Base-by-base conservation (phyloP, 1,140 invertebrate genomes). In the Hyposmocoma kahamanoa region DNA sequence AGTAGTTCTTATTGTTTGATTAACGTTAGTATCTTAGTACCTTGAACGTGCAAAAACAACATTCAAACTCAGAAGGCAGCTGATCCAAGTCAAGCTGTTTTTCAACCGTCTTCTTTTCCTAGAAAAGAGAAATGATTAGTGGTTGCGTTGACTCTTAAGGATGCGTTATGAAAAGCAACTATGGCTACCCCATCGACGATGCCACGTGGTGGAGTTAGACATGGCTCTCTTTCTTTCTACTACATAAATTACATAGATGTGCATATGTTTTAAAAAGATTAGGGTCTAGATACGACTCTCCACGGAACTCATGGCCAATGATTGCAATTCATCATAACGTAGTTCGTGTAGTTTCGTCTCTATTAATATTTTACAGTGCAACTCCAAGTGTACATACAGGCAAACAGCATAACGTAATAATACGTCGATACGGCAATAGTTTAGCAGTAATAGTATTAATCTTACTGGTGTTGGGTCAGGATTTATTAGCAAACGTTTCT, bases 1-100 rank as follows among this genome's bases (percentile, higher is more conserved):
- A n/a, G n/a, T n/a, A n/a, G n/a, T n/a, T n/a, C n/a, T n/a, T n/a
- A n/a, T n/a, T n/a, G n/a, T n/a, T n/a, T n/a, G n/a, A n/a, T n/a
- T n/a, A n/a, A 26, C 46, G 68, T 80, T 84, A 81, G 66, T 69
- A 62, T 62, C 52, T 84, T 87, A 90, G 91, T 95, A 96, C 95
- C 94, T 96, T 95, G 81, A 94, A 92, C 82, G 93, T 94, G 91
- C 95, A 96, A 94, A 95, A 96, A 91, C 95, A 96, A 94, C 95
- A 96, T 91, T 96, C 95, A 91, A 95, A 95, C 90, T 96, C 94
- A 90, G 92, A 95, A 89, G 94, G 94, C 86, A 95, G 83, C 79
- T 87, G 86, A 78, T 87, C 86, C 84, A 87, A 84, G 72, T 87
- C 84, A 81, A 87, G 77, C 77, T 87, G 84, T 84, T 87, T 87